A percentile compares a stretch with the other conserved stretches of the same genome.
These are phyloP conservation scores for Grus americana DNA, from an alignment of 2,113 vertebrate genomes.

Conservation along the genomic window DNA sequence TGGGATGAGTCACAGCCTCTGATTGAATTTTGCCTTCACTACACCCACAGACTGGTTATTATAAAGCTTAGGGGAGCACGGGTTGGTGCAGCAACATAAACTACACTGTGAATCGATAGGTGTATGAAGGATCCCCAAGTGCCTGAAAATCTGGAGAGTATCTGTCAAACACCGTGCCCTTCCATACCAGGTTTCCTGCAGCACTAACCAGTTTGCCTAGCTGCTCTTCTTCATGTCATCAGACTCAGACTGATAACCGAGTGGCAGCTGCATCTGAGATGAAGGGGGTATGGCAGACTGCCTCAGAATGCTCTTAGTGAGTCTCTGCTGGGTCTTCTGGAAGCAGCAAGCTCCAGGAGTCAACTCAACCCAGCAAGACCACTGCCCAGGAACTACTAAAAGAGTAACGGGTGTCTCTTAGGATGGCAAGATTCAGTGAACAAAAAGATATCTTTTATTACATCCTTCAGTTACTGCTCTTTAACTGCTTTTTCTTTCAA, in stretches of 20 bases:
- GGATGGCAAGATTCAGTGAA: background rate
- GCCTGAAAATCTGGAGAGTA: background rate
- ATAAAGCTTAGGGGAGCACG: constrained; percentile 29
- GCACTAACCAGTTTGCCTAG: background rate
- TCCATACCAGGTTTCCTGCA: background rate
- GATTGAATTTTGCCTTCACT: constrained; percentile 65
- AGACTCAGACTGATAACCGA: background rate
- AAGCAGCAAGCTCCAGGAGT: background rate
- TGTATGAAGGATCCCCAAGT: background rate
- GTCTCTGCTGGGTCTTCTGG: background rate
- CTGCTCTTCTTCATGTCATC: background rate
- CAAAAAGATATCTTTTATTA: background rate
- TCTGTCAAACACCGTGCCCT: background rate
- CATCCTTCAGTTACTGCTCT: background rate
- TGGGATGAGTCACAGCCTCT: constrained; percentile 60
- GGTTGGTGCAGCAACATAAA: constrained; percentile 9
- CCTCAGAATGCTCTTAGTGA: background rate
- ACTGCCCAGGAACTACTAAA: background rate
- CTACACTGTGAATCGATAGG: background rate
- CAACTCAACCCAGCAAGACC: background rate
- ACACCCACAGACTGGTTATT: constrained; percentile 62
- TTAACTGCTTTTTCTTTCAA: background rate
- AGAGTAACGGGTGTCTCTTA: background rate
- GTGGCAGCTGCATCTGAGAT: background rate
- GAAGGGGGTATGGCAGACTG: background rate